Conservation (phyloP, 2,113 vertebrate species). For the Micronycteris hirsuta region DNA sequence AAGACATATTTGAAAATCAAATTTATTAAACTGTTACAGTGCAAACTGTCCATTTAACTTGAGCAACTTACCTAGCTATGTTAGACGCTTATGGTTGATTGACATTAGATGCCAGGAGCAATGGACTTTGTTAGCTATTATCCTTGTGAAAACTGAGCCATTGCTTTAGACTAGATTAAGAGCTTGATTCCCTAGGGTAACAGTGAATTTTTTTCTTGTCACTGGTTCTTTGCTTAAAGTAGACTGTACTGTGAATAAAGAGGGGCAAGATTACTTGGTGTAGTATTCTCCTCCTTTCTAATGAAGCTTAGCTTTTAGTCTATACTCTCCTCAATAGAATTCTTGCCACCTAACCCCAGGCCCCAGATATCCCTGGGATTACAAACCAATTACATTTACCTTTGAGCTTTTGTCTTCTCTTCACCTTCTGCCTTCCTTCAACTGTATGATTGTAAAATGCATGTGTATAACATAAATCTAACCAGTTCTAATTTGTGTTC, state of each 20-base stretch:
- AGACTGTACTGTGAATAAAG: too few relatives aligned
- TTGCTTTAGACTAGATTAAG: neutral
- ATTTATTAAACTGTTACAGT: neutral
- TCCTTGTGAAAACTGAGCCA: fast-evolving
- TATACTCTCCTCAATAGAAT: neutral
- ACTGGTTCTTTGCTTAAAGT: neutral
- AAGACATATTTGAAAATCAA: neutral
- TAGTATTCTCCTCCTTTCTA: neutral
- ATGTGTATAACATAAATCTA: neutral
- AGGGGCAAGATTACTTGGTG: neutral
- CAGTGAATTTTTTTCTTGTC: neutral
- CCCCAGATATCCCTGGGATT: neutral
- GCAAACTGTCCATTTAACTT: neutral
- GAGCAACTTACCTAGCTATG: neutral
- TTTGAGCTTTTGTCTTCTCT: neutral
- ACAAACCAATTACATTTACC: neutral
- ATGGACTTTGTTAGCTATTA: slow-evolving; percentile 10
- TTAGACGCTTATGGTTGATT: neutral
- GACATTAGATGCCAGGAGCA: neutral
- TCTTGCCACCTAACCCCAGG: neutral
- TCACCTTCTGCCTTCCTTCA: neutral
- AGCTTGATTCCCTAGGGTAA: neutral
- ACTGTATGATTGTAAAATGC: neutral
- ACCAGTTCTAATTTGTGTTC: neutral
- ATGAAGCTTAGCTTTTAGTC: neutral